Conservation (phyloP, 2,113 vertebrate species). For the Chauna torquata region DNA sequence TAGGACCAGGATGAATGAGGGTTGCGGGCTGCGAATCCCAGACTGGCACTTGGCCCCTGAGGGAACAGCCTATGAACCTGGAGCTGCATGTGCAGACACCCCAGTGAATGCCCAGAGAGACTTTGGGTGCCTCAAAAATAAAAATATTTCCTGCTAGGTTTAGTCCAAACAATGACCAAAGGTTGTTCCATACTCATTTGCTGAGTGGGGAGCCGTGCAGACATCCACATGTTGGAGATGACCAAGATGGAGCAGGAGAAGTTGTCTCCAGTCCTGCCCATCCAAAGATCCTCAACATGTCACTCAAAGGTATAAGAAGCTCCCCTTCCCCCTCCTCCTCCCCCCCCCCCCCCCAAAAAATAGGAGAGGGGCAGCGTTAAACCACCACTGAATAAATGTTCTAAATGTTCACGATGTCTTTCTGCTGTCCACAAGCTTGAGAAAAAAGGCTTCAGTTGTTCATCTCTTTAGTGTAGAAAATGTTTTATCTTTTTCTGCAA, state of each 20-base stretch:
- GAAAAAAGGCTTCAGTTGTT: neutral
- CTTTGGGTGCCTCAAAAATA: neutral
- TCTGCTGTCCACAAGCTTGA: neutral
- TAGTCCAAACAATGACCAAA: neutral
- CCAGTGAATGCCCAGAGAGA: neutral
- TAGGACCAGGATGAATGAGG: neutral
- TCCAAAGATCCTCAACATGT: neutral
- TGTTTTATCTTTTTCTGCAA: neutral
- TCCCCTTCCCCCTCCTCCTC: too few relatives aligned
- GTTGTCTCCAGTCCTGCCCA: neutral
- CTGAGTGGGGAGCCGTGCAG: neutral
- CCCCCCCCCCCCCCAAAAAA: fast-evolving
- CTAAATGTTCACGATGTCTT: neutral
- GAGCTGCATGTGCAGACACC: neutral
- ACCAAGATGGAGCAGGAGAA: neutral
- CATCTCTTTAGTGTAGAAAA: neutral
- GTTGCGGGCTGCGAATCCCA: neutral
- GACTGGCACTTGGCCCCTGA: neutral
- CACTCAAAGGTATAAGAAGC: neutral
- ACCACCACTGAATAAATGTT: neutral
- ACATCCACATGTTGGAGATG: neutral
- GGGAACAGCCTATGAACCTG: neutral
- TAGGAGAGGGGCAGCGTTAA: fast-evolving
- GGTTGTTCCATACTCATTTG: neutral
- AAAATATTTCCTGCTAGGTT: neutral